Evolutionary conservation across 2,797 vertebrate genomes (phyloP), one percentile per base, ranked within the genome.

Genomic region (Amniataba percoides): DNA sequence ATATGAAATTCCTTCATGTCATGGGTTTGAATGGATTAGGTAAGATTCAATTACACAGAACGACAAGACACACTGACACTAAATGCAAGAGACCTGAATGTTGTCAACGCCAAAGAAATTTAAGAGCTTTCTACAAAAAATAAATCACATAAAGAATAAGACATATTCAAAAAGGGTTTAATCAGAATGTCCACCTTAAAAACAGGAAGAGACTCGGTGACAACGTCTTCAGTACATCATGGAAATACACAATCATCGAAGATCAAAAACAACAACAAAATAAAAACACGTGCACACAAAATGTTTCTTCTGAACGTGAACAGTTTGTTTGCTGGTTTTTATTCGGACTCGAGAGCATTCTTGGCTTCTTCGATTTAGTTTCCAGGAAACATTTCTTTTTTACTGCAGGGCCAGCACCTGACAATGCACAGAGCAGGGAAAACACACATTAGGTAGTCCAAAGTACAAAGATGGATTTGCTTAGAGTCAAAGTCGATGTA

Each of bases 311-410:
- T 56, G 45, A 67, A 78, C 31, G 36, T 56, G 16, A 66, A 40
- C 40, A 46, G 78, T 73, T 89, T 88, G 73, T 86, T 71, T 83
- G 76, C 81, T 81, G 80, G 34, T 77, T 93, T 88, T 84, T 69
- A 81, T 77, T 84, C 31, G 13, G 56, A 80, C 34, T 65, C 7
- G 19, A 57, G 60, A 68, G 74, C 76, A 56, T 31, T 77, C 25
- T 31, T 66, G 74, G 64, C 60, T 58, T 80, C 74, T 74, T 86
- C 53, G 1, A 46, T 82, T 63, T 65, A 43, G 56, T 81, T 83
- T 79, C 85, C 75, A 46, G 71, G 75, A 9, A 77, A 52, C 40
- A 15, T 43, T 43, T 21, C n/a, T 16, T 15, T 43, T 74, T 51
- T 60, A 68, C 65, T 61, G 67, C n/a, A n/a, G 60, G 39, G 39